These are phyloP conservation scores for Sandelia bainsii DNA, from an alignment of 2,797 vertebrate genomes.

Conservation along the genomic window DNA sequence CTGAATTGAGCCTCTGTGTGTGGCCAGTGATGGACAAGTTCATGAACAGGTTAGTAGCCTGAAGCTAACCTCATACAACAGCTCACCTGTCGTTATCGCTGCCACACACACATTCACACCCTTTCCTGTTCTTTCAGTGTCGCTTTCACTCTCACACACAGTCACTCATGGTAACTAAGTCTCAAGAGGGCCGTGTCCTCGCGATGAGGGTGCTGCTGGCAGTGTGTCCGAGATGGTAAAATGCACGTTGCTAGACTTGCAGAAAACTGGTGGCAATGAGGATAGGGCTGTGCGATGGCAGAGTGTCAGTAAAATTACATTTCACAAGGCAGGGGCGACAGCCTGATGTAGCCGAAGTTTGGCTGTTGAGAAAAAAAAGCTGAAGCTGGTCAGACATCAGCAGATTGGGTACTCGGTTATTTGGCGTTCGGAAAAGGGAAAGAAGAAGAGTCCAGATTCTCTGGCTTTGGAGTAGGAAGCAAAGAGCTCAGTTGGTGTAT, in stretches of 20 bases:
- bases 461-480: conserved; percentile 2
- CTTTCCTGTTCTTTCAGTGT: not conserved
- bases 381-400: not conserved
- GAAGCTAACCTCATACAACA: conserved; percentile 32
- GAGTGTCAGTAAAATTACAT: conserved; percentile 3
- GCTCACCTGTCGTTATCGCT: conserved; percentile 30
- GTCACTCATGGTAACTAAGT: conserved; percentile 10
- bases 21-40: conserved; percentile 36
- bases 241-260: conserved; percentile 14
- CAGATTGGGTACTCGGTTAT: not conserved
- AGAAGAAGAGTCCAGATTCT: not conserved
- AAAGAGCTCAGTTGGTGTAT: conserved; percentile 4
- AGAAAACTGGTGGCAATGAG: not conserved
- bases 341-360: not conserved
- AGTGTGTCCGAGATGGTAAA: conserved; percentile 31
- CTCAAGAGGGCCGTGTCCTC: not conserved
- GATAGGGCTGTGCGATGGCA: not conserved
- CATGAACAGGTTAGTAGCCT: conserved; percentile 48
- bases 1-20: conserved; percentile 17
- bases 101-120: not conserved
- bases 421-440: not conserved
- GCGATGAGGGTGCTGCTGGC: conserved; percentile 33
- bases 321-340: not conserved
- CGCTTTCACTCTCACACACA: conserved; percentile 15
- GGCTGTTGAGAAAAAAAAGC: not conserved